phyloP scores from a whole-genome alignment of 2,888 invertebrate species.

The Thereva unica region DNA sequence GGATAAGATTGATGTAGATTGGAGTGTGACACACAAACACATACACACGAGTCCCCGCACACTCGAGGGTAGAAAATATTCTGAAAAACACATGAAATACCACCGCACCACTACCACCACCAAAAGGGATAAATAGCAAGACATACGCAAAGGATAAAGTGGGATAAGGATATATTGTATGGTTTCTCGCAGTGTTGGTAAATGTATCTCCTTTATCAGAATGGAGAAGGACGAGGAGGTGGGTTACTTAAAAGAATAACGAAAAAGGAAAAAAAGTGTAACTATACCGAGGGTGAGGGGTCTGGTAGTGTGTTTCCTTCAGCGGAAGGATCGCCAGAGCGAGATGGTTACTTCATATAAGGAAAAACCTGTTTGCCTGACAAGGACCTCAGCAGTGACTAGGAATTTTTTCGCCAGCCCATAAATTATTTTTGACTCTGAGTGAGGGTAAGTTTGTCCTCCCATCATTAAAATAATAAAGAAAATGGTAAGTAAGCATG shows the following conservation, averaged over 20 bases:
- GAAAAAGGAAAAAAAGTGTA: slow-evolving; percentile 25
- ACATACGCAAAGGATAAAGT: slow-evolving; percentile 40
- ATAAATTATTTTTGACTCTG: slow-evolving; percentile 23
- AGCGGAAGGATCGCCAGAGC: slow-evolving; percentile 7
- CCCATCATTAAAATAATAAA: slow-evolving; percentile 35
- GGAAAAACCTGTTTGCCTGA: slow-evolving; percentile 3
- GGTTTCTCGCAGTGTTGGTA: slow-evolving; percentile 24
- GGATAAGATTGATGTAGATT: slow-evolving; percentile 60
- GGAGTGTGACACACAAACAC: slow-evolving; percentile 59
- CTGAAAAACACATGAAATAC: not conserved
- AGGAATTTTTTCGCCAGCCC: slow-evolving; percentile 16
- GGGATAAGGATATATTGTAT: slow-evolving; percentile 40
- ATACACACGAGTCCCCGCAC: slow-evolving; percentile 21
- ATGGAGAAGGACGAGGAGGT: slow-evolving; percentile 11
- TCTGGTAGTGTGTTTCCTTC: slow-evolving; percentile 6
- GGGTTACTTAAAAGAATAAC: slow-evolving; percentile 26
- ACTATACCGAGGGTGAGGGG: slow-evolving; percentile 10
- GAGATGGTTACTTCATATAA: not conserved
- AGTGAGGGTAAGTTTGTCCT: slow-evolving; percentile 1
- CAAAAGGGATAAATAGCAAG: slow-evolving; percentile 40
- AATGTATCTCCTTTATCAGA: slow-evolving; percentile 17
- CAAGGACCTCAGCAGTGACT: slow-evolving; percentile 4
- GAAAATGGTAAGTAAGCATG: slow-evolving; percentile 22
- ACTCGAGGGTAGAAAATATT: slow-evolving; percentile 7
- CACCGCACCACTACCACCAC: slow-evolving; percentile 1